phyloP scores from a whole-genome alignment of 2,113 vertebrate species.

The Cisticola juncidis region DNA sequence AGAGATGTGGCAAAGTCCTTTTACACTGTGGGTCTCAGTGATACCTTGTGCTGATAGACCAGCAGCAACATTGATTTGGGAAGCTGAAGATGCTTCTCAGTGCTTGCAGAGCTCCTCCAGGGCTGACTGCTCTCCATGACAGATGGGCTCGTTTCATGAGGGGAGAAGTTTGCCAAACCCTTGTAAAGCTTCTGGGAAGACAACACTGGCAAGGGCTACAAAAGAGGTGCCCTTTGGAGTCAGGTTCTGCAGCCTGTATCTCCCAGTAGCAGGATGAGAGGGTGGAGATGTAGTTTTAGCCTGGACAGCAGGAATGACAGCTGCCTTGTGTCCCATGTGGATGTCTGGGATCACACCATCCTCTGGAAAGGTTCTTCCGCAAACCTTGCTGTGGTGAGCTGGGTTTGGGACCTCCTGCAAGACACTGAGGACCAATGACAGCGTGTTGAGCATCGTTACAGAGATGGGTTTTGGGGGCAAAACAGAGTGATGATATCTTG shows the following conservation, averaged over 20 bases:
- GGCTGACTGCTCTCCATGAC: not conserved
- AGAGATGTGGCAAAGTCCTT: not conserved
- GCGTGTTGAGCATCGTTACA: not conserved
- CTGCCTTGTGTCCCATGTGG: not conserved
- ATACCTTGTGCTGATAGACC: not conserved
- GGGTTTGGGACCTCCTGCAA: not conserved
- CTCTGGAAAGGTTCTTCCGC: not conserved
- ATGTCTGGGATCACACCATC: not conserved
- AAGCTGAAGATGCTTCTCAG: not conserved
- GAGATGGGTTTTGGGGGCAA: not conserved
- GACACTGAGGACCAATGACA: not conserved
- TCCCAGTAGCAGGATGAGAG: not conserved
- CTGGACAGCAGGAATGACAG: not conserved
- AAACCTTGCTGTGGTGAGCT: not conserved
- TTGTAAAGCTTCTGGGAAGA: not conserved
- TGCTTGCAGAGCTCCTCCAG: not conserved
- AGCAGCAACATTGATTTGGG: not conserved
- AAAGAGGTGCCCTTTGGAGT: not conserved
- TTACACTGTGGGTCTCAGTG: not conserved
- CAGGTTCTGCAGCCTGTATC: not conserved
- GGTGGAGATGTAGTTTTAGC: not conserved
- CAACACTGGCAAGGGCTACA: not conserved
- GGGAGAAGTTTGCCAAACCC: not conserved
- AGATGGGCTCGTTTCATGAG: fast-evolving
- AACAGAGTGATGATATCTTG: not conserved